phyloP scores from a whole-genome alignment of 30 jellyfish, hydroid and myxozoan genomes.

The Chrysaora quinquecirrha region DNA sequence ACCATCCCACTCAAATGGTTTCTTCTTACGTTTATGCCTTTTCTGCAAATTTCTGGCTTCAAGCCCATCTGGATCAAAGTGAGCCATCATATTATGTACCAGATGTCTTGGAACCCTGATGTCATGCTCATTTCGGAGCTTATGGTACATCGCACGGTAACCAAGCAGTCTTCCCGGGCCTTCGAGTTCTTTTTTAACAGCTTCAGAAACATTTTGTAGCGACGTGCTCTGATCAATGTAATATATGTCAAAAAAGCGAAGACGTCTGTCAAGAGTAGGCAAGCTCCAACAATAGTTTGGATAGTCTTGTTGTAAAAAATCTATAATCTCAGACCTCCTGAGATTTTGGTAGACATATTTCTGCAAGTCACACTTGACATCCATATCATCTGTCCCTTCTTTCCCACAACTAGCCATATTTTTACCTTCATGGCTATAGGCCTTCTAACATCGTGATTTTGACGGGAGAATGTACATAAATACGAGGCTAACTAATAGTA shows the following conservation, averaged over 20 bases:
- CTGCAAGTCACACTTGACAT: no score
- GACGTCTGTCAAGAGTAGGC: background rate
- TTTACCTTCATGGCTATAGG: no score
- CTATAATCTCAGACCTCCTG: background rate
- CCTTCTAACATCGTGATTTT: no score
- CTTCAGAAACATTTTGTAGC: background rate
- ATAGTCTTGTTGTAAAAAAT: background rate
- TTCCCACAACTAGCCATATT: no score
- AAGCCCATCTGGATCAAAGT: constrained; percentile 22
- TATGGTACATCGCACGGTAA: constrained; percentile 26
- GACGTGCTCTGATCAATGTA: constrained; percentile 35
- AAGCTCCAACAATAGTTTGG: background rate
- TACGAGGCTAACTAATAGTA: no score
- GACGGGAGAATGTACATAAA: no score
- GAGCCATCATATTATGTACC: background rate
- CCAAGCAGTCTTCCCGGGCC: constrained; percentile 57
- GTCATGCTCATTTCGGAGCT: constrained; percentile 14
- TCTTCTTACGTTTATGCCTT: background rate
- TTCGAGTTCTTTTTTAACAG: constrained; percentile 26
- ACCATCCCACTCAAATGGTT: background rate
- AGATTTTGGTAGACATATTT: background rate
- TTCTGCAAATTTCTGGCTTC: background rate
- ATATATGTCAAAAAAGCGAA: background rate
- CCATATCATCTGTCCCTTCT: no score
- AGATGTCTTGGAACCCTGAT: constrained; percentile 27